A percentile compares a stretch with the other conserved stretches of the same genome.
phyloP scores from a whole-genome alignment of 1,140 invertebrate genomes.

The Drosophila littoralis region DNA sequence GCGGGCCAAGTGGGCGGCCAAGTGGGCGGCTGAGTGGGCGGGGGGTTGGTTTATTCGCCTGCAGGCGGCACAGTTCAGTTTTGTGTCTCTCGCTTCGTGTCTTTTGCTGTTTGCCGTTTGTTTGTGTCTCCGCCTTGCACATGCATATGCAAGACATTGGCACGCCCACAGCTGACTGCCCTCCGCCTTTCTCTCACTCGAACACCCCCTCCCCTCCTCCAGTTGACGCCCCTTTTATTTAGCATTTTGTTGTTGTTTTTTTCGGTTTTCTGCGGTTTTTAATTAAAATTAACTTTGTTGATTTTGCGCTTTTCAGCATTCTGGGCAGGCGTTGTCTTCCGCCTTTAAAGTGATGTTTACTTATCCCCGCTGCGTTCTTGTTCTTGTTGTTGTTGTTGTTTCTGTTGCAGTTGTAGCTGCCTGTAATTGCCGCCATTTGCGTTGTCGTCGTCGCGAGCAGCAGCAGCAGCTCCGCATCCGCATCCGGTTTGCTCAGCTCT shows the following conservation, averaged over 20 bases:
- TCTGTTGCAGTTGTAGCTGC: slow-evolving; percentile 51
- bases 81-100: slow-evolving; percentile 16
- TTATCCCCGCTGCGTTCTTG: slow-evolving; percentile 1
- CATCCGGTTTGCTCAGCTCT: background rate
- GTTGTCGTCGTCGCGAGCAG: slow-evolving; percentile 50
- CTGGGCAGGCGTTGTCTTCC: slow-evolving; percentile 23
- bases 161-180: slow-evolving; percentile 29
- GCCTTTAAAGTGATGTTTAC: slow-evolving; percentile 74
- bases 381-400: slow-evolving; percentile 28
- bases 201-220: background rate
- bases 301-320: slow-evolving; percentile 68
- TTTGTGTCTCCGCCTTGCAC: slow-evolving; percentile 30
- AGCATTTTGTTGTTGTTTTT: slow-evolving; percentile 71
- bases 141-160: slow-evolving; percentile 61
- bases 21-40: too few relatives aligned
- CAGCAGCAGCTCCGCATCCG: slow-evolving; percentile 5
- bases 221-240: slow-evolving; percentile 58
- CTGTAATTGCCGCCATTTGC: slow-evolving; percentile 80
- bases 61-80: slow-evolving; percentile 13
- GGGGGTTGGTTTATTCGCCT: background rate
- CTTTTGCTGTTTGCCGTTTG: slow-evolving; percentile 27
- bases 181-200: too few relatives aligned
- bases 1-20: background rate
- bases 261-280: slow-evolving; percentile 78
- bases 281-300: slow-evolving; percentile 83